Percentiles rank a stretch among this genome's conserved stretches.
phyloP scores from a whole-genome alignment of 2,113 vertebrate genomes.

The Corydoras maculifer region DNA sequence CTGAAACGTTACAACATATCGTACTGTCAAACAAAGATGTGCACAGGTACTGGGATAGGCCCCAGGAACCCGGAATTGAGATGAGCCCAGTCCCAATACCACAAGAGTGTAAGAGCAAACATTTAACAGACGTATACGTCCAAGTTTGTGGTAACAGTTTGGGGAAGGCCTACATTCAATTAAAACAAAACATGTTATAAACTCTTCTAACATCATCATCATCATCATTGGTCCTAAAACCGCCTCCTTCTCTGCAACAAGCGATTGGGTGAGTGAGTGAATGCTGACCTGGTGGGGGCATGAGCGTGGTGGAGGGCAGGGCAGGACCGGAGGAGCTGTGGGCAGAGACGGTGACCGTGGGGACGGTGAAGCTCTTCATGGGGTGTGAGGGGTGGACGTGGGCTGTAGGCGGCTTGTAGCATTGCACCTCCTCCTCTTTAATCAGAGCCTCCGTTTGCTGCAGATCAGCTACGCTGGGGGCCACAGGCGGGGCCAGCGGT shows the following conservation, averaged over 20 bases:
- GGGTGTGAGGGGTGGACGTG: constrained; percentile 87
- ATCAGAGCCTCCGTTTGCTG: constrained; percentile 76
- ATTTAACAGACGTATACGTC: too few species aligned
- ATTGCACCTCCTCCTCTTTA: constrained; percentile 75
- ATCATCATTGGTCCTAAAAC: too few species aligned
- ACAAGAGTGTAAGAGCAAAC: too few species aligned
- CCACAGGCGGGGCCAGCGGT: neutral
- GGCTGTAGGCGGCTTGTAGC: constrained; percentile 75
- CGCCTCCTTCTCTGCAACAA: too few species aligned
- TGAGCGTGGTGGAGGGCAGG: constrained; percentile 83
- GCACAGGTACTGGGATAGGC: neutral
- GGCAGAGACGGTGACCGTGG: constrained; percentile 62
- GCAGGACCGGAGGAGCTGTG: constrained; percentile 63
- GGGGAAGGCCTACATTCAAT: too few species aligned
- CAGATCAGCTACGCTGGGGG: constrained; percentile 74
- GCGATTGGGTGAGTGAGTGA: too few species aligned
- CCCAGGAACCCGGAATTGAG: too few species aligned
- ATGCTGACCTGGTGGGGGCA: constrained; percentile 80
- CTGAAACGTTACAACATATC: neutral
- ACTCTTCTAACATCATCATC: too few species aligned
- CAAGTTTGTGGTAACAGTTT: too few species aligned
- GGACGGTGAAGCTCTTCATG: constrained; percentile 92
- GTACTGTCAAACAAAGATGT: neutral
- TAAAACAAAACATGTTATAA: too few species aligned
- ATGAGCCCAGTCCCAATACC: too few species aligned